Conservation (phyloP, 2,888 invertebrate species). For the Mellilla xanthometata region DNA sequence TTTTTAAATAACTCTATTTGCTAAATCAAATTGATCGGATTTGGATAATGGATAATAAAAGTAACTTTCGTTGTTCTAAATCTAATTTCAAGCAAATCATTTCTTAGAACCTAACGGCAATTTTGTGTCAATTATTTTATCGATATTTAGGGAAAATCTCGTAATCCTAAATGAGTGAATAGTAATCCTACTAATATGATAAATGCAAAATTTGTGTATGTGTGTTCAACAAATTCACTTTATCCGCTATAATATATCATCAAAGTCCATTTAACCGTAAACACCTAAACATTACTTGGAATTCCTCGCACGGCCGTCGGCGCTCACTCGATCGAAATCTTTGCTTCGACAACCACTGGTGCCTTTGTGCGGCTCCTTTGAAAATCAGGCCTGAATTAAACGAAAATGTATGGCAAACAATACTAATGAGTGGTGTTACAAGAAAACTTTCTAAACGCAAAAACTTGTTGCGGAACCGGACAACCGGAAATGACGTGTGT, state of each 20-base stretch:
- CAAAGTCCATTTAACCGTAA: constrained; percentile 28
- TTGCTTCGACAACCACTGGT: constrained; percentile 33
- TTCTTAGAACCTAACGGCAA: no score
- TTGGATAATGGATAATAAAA: no score
- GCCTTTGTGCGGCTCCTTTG: constrained; percentile 22
- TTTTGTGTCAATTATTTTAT: no score
- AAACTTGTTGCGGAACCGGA: constrained; percentile 42
- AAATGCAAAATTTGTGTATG: no score
- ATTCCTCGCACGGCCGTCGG: constrained; percentile 33
- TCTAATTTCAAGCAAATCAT: no score
- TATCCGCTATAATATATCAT: neutral
- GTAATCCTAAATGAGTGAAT: no score
- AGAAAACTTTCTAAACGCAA: constrained; percentile 47
- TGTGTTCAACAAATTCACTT: no score
- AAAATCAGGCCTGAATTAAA: constrained; percentile 23
- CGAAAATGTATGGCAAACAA: constrained; percentile 37
- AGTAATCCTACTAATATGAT: no score
- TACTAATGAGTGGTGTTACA: constrained; percentile 24
- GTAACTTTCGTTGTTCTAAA: no score
- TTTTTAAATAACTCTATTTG: no score
- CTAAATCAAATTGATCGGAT: no score
- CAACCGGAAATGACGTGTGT: constrained; percentile 35
- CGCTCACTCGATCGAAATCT: constrained; percentile 18
- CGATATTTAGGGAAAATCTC: no score
- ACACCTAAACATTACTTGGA: constrained; percentile 34